Evolutionary conservation across 2,888 invertebrate species (phyloP), one percentile per base, ranked within the genome.

Genomic region (Diplazon laetatorius): DNA sequence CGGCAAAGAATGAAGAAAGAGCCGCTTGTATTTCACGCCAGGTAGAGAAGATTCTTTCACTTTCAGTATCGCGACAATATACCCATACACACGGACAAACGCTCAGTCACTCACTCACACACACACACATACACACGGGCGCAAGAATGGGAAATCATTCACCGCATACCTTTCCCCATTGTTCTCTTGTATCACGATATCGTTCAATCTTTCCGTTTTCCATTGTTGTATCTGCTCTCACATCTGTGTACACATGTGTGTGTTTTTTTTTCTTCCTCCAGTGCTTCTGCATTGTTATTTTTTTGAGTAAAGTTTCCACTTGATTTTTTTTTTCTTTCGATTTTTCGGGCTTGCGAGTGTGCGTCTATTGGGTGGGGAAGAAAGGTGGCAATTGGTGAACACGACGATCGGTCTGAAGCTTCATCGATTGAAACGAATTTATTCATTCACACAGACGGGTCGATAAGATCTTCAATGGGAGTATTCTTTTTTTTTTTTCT

Each of bases 1-100:
- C 44, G 55, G 30, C n/a, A 35, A 57, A 46, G 37, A 46, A 63
- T 46, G 44, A 46, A 60, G 60, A 59, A 30, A 5, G 60, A 50
- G 50, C 37, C 60, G 65, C 46, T 65, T 57, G 37, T 57, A 46
- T 65, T 65, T 72, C 72, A 72, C 72, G 57, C 63, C 52, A 22
- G 55, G 37, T 65, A 35, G 35, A 57, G 37, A 72, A 55, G 55
- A 30, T 30, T 57, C 35, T 46, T 50, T 62, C 46, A 46, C 12
- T 22, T 14, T 16, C 50, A 8, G n/a, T 16, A 30, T 14, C 14
- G 55, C 55, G 55, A 30, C 55, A 14, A 55, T 55, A 30, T 14
- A 4, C 30, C 14, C 2, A 42, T 6, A 5, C 30, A 5, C 30
- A 5, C 42, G n/a, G 1, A n/a, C 4, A 42, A 1, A 20, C 55